These are phyloP conservation scores for Perognathus longimembris DNA, from an alignment of 2,113 vertebrate genomes.

Conservation along the genomic window DNA sequence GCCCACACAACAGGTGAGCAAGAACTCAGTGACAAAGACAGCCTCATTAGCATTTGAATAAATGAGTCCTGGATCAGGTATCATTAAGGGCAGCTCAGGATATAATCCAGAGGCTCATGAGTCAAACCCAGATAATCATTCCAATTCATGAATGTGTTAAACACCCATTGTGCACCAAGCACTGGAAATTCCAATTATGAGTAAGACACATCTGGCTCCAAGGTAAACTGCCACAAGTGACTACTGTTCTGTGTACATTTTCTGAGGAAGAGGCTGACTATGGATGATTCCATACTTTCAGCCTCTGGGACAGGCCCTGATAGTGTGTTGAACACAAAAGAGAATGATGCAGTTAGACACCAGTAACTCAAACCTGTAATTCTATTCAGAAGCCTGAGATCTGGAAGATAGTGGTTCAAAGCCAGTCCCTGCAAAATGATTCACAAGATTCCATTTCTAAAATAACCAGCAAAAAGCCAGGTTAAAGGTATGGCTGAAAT, in stretches of 20 bases:
- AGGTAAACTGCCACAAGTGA: background rate
- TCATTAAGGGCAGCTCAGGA: slow-evolving; percentile 24
- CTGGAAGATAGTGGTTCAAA: no score
- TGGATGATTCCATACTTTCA: background rate
- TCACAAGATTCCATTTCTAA: no score
- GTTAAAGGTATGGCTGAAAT: no score
- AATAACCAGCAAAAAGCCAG: no score
- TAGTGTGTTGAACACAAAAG: background rate
- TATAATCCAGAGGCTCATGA: background rate
- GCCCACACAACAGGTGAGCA: slow-evolving; percentile 16
- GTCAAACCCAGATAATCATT: background rate
- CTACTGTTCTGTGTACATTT: background rate
- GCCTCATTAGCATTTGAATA: background rate
- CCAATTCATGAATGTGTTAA: background rate
- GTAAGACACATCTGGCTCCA: background rate
- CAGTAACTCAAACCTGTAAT: no score
- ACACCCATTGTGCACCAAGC: background rate
- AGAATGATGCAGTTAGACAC: background rate
- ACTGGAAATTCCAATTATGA: background rate
- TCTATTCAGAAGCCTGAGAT: no score
- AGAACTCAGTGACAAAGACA: background rate
- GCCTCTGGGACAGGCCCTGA: background rate
- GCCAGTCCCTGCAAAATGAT: no score
- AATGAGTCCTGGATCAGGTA: background rate
- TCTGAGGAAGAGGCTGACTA: background rate